phyloP scores from a whole-genome alignment of 2,113 vertebrate genomes.

The Pimephales promelas region DNA sequence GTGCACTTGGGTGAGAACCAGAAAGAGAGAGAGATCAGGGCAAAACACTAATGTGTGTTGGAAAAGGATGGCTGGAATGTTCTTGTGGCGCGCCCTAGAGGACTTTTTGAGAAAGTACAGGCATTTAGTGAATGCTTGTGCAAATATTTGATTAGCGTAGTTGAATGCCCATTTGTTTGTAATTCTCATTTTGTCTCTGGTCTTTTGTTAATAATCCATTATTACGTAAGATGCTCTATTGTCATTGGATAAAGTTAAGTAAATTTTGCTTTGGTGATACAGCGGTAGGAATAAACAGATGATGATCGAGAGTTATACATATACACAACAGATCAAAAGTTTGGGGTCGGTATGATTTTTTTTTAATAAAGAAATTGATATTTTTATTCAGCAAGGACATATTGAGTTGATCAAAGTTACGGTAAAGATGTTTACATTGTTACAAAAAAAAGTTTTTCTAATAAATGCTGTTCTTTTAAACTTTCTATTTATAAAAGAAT shows the following conservation, averaged over 20 bases:
- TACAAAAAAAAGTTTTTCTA: neutral
- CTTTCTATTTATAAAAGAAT: neutral
- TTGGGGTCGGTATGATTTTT: neutral
- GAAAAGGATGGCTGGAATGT: neutral
- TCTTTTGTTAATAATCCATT: neutral
- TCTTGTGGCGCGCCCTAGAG: conserved; percentile 14
- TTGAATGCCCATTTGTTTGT: neutral
- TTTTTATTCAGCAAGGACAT: neutral
- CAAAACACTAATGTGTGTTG: neutral
- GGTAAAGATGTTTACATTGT: neutral
- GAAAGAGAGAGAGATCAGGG: neutral
- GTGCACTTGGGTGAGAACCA: conserved; percentile 21
- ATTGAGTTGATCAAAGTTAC: neutral
- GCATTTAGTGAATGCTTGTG: neutral
- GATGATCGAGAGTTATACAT: neutral
- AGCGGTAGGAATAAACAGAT: neutral
- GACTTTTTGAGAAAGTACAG: neutral
- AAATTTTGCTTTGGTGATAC: neutral
- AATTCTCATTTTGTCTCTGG: neutral
- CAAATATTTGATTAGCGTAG: conserved; percentile 7
- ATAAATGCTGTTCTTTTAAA: no score
- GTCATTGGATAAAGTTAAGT: neutral
- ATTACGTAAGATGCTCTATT: neutral
- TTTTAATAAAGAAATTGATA: neutral
- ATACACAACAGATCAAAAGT: neutral